Evolutionary conservation across 2,113 vertebrate species (phyloP).

Genomic region (Brienomyrus brachyistius): DNA sequence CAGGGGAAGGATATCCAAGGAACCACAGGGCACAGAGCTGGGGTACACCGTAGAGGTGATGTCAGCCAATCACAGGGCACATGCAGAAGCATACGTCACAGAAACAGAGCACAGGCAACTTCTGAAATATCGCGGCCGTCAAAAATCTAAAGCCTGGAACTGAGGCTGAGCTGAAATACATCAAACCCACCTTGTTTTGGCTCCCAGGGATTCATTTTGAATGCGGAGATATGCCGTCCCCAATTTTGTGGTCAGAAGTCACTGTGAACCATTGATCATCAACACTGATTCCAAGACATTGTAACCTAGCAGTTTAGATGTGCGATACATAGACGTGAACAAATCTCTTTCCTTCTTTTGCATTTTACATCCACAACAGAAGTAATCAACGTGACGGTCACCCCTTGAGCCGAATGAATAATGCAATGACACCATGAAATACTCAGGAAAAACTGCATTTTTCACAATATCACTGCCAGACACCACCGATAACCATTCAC

Average conservation of each 20-base stretch:
- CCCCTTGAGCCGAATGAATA: not conserved
- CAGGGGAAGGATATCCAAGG: not conserved
- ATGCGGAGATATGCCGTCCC: not conserved
- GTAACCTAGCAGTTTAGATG: not conserved
- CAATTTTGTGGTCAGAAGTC: not conserved
- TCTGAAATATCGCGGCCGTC: not conserved
- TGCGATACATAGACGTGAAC: not conserved
- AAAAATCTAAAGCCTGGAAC: not conserved
- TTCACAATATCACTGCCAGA: not conserved
- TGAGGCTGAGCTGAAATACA: not conserved
- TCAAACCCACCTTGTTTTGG: not conserved
- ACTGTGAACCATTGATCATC: not conserved
- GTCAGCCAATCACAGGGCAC: not conserved
- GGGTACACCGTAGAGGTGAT: not conserved
- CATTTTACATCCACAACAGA: not conserved
- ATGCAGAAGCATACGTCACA: too few relatives aligned
- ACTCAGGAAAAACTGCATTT: not conserved
- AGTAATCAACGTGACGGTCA: not conserved
- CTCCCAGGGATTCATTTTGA: not conserved
- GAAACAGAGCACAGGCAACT: not conserved
- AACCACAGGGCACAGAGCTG: not conserved
- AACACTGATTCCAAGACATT: not conserved
- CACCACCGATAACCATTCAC: not conserved
- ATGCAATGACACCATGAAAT: not conserved
- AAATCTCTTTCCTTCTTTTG: not conserved